Evolutionary conservation across 1,140 invertebrate species (phyloP).

Genomic region (Solenopsis invicta): DNA sequence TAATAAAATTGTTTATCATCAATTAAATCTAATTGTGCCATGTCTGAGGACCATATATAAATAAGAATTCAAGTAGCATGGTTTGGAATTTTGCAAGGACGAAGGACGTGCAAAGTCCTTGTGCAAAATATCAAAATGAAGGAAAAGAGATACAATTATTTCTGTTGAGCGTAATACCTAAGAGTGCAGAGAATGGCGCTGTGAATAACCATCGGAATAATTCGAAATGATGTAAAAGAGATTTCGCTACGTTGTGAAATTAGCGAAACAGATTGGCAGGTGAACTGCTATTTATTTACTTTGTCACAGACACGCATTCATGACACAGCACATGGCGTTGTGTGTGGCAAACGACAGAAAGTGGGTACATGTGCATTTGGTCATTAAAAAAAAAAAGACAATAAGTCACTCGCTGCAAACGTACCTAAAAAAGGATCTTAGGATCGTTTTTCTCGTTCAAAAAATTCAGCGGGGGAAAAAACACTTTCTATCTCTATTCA

Average conservation of each 20-base stretch:
- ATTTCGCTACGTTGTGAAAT: not conserved
- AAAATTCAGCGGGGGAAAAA: not conserved
- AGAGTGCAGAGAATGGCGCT: conserved; percentile 73
- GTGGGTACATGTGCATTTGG: too few relatives aligned
- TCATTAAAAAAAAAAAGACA: not conserved
- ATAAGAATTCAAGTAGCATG: conserved; percentile 11
- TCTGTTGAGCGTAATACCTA: conserved; percentile 67
- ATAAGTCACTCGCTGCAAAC: conserved; percentile 20
- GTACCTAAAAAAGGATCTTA: conserved; percentile 7
- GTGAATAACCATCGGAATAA: conserved; percentile 2
- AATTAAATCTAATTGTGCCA: not conserved
- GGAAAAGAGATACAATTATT: not conserved
- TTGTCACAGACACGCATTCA: not conserved
- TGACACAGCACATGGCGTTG: not conserved
- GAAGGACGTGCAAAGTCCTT: not conserved
- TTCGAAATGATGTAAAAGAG: not conserved
- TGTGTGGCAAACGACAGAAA: not conserved
- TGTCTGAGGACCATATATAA: conserved; percentile 19
- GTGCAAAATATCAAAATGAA: not conserved
- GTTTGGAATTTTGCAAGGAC: not conserved
- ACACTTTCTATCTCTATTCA: not conserved
- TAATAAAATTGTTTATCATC: not conserved
- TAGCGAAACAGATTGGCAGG: not conserved
- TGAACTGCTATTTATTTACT: not conserved
- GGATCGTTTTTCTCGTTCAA: not conserved